Evolutionary conservation across 2,113 vertebrate genomes (phyloP).

Genomic region (Tiliqua scincoides): DNA sequence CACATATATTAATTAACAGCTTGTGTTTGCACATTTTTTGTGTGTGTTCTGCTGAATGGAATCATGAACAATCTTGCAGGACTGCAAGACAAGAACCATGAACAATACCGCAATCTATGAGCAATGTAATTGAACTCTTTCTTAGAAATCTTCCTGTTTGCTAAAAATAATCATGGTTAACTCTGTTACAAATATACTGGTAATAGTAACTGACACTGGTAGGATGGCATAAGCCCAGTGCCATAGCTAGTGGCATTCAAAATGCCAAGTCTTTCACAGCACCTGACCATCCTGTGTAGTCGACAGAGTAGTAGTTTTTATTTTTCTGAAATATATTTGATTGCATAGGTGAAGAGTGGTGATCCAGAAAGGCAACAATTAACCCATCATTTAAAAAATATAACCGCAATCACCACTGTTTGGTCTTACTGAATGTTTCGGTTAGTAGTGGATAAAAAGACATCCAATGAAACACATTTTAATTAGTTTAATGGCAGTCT

Average conservation of each 20-base stretch:
- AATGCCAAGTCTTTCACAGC: too few relatives aligned
- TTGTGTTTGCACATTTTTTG: background rate
- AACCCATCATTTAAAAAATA: background rate
- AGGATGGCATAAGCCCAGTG: too few relatives aligned
- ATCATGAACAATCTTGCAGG: background rate
- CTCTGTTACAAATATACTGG: background rate
- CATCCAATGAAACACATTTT: conserved; percentile 31
- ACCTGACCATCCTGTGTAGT: too few relatives aligned
- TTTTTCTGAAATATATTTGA: conserved; percentile 20
- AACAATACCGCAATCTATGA: background rate
- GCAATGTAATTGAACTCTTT: background rate
- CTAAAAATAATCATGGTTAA: background rate
- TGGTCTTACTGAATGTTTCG: conserved; percentile 29
- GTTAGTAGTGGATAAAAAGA: conserved; percentile 33
- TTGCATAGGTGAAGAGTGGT: conserved; percentile 17
- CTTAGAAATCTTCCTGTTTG: background rate
- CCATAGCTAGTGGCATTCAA: too few relatives aligned
- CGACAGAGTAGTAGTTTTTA: background rate
- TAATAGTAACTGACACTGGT: too few relatives aligned
- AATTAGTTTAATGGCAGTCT: conserved; percentile 45
- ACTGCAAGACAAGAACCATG: background rate
- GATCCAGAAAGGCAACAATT: background rate
- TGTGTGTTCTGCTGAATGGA: background rate
- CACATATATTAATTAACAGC: background rate
- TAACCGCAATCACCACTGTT: background rate